Percentiles rank a stretch among this genome's conserved stretches.
Conservation (phyloP, 2,113 vertebrate genomes). For the Mesembrinibis cayennensis region DNA sequence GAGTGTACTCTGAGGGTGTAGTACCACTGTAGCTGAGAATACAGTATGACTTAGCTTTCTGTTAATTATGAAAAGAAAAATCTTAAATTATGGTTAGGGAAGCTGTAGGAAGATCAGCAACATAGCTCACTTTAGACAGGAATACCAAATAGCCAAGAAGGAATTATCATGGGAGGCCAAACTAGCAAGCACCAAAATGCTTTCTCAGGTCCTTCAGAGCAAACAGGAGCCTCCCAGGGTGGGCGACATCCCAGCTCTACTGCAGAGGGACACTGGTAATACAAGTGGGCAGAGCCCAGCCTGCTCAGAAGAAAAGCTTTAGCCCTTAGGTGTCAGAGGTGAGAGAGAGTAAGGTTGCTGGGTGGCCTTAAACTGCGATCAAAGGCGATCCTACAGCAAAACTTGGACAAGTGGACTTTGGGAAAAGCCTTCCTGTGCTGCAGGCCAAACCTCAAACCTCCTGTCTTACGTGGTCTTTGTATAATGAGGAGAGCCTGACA, state of each 20-base stretch:
- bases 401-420: rapidly evolving
- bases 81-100: background rate
- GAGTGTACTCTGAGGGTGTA: background rate
- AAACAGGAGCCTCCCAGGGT: background rate
- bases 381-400: background rate
- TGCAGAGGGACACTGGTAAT: background rate
- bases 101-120: background rate
- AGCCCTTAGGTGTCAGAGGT: background rate
- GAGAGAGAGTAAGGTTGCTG: background rate
- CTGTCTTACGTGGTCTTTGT: background rate
- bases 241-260: background rate
- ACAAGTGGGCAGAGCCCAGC: background rate
- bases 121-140: background rate
- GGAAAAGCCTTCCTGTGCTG: background rate
- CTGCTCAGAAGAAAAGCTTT: background rate
- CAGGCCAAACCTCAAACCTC: background rate
- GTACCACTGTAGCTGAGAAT: background rate
- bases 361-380: background rate
- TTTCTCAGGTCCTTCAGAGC: background rate
- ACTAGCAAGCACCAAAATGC: background rate
- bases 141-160: background rate
- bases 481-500: background rate
- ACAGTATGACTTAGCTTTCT: background rate
- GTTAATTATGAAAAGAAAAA: background rate
- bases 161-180: background rate